A percentile compares a stretch with the other conserved stretches of the same genome.
Conservation (phyloP, 1,140 invertebrate species). For the Drosophila pruinosa region DNA sequence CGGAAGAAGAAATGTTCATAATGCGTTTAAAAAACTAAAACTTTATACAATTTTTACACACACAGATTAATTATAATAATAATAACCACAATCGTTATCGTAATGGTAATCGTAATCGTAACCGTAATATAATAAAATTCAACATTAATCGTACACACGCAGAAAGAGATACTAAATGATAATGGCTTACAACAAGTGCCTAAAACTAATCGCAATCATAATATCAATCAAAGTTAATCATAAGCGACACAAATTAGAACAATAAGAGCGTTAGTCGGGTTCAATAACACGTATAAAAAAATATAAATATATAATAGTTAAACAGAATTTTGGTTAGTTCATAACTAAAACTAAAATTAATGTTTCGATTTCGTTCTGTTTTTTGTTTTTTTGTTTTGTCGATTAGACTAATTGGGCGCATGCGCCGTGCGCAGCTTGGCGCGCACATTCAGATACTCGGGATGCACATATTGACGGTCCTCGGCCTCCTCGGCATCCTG, state of each 20-base stretch:
- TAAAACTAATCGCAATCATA: background rate
- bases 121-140: slow-evolving; percentile 5
- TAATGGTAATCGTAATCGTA: slow-evolving; percentile 6
- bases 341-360: slow-evolving; percentile 33
- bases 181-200: background rate
- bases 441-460: slow-evolving; percentile 84
- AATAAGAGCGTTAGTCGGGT: background rate
- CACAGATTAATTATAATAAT: slow-evolving; percentile 31
- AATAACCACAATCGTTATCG: slow-evolving; percentile 34
- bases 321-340: slow-evolving; percentile 44
- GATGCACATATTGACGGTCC: slow-evolving; percentile 83
- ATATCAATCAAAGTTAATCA: background rate
- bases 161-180: background rate
- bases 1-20: slow-evolving; percentile 45
- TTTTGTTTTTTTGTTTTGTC: background rate
- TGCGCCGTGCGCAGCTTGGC: slow-evolving; percentile 83
- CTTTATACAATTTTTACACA: slow-evolving; percentile 70
- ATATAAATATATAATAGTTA: background rate
- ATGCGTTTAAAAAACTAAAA: slow-evolving; percentile 51
- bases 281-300: background rate
- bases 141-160: background rate
- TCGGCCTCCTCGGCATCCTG: slow-evolving; percentile 83
- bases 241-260: background rate
- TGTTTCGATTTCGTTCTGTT: background rate
- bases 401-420: slow-evolving; percentile 47